Evolutionary conservation across 1,140 invertebrate species (phyloP), one percentile per base, ranked within the genome.

Genomic region (Drosophila nasuta): DNA sequence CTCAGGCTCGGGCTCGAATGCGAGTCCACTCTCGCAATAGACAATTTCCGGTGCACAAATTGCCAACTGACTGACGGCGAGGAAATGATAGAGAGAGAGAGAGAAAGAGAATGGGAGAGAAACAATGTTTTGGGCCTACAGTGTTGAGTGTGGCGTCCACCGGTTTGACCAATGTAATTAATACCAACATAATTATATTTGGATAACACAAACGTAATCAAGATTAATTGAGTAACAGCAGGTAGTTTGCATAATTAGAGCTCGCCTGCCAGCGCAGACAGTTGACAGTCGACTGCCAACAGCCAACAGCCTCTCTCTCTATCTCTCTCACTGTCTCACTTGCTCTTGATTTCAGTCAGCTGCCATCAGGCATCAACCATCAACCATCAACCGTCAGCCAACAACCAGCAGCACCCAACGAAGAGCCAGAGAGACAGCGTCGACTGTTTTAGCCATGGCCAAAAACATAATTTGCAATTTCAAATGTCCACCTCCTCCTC

Each of bases 111-210:
- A 30, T 35, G 54, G 33, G 20, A 25, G 20, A 25, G 20, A 25
- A 25, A 25, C 20, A 25, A 25, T 25, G 20, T 25, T 25, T 17
- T 17, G 54, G 35, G 15, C 33, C 41, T 43, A 43, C 45, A 45
- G 35, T 79, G 52, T 30, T 56, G 38, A 52, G 33, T 33, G 33
- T 33, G 25, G 35, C 25, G 60, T 46, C 48, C 48, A 43, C 49
- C 52, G 58, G 68, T 73, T 57, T 75, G 72, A 69, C 73, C 81
- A 79, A 75, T 85, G 85, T 89, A 89, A 89, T 89, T 89, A 89
- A 89, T 89, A 89, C 85, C 85, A 81, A 89, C 83, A 83, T 89
- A 89, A 89, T 89, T 89, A 87, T 89, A 89, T 89, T 89, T 89
- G 85, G 85, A 89, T 89, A 89, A 89, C 85, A 89, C 85, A 89